Conservation (phyloP, 2,113 vertebrate genomes). For the Bostrychus sinensis region DNA sequence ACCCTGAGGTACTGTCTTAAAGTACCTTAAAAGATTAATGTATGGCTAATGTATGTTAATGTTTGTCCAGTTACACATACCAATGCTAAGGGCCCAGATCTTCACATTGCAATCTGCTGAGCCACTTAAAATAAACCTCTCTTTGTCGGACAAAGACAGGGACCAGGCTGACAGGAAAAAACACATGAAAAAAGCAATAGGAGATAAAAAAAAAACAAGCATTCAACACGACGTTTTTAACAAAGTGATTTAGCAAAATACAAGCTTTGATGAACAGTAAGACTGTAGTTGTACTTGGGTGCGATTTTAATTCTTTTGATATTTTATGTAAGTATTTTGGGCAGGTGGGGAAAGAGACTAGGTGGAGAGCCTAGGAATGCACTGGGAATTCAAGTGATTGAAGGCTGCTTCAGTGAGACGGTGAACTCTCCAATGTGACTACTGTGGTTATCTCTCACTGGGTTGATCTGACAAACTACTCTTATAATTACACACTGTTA, state of each 20-base stretch:
- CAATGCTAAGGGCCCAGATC: conserved; percentile 81
- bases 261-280: background rate
- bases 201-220: conserved; percentile 19
- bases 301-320: conserved; percentile 16
- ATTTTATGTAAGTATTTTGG: conserved; percentile 27
- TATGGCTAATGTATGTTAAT: background rate
- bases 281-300: conserved; percentile 3
- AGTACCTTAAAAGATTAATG: conserved; percentile 11
- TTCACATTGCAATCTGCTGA: conserved; percentile 81
- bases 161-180: conserved; percentile 61
- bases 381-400: conserved; percentile 55
- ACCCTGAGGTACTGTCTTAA: conserved; percentile 18
- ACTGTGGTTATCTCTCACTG: conserved; percentile 53
- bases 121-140: conserved; percentile 82
- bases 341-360: conserved; percentile 29
- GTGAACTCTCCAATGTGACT: conserved; percentile 57
- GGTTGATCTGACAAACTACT: conserved; percentile 65
- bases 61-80: conserved; percentile 60
- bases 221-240: conserved; percentile 8
- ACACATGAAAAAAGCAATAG: conserved; percentile 24
- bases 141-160: conserved; percentile 72
- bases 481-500: conserved; percentile 55
- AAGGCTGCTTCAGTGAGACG: conserved; percentile 55
- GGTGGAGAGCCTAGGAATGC: conserved; percentile 39
- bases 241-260: conserved; percentile 20